A percentile compares a stretch with the other conserved stretches of the same genome.
Evolutionary conservation across 2,113 vertebrate genomes (phyloP).

Genomic region (Gymnobelideus leadbeateri): DNA sequence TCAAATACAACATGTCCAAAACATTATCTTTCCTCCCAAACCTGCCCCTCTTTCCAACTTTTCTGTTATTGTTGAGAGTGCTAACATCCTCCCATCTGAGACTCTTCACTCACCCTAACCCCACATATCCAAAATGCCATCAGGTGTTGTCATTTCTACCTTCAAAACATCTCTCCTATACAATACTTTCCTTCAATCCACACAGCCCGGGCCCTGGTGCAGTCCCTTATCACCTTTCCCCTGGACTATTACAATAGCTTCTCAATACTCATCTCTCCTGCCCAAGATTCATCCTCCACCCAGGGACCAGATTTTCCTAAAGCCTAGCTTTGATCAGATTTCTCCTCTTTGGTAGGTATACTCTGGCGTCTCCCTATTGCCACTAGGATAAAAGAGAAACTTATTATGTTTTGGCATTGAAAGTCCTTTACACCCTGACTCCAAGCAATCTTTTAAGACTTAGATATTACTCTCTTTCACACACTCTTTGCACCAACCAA

Average conservation of each 20-base stretch:
- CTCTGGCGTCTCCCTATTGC: not conserved
- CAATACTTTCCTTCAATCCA: not conserved
- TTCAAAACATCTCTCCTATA: not conserved
- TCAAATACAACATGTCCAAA: not conserved
- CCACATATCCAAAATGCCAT: not conserved
- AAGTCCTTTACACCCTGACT: not conserved
- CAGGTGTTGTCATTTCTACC: not conserved
- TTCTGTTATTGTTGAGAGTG: not conserved
- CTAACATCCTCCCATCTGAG: not conserved
- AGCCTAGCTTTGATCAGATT: not conserved
- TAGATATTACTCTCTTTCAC: not conserved
- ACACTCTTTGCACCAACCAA: not conserved
- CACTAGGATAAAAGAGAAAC: not conserved
- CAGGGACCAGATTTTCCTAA: not conserved
- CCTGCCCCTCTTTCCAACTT: not conserved
- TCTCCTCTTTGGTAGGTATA: not conserved
- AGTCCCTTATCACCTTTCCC: not conserved
- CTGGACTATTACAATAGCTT: not conserved
- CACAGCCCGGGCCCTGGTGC: not conserved
- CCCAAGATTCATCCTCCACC: not conserved
- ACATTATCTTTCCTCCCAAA: not conserved
- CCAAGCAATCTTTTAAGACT: not conserved
- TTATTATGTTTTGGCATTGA: not conserved
- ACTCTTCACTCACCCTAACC: not conserved
- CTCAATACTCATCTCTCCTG: not conserved